A percentile compares a stretch with the other conserved stretches of the same genome.
phyloP scores from a whole-genome alignment of 1,140 invertebrate genomes.

The Protaetia brevitarsis region DNA sequence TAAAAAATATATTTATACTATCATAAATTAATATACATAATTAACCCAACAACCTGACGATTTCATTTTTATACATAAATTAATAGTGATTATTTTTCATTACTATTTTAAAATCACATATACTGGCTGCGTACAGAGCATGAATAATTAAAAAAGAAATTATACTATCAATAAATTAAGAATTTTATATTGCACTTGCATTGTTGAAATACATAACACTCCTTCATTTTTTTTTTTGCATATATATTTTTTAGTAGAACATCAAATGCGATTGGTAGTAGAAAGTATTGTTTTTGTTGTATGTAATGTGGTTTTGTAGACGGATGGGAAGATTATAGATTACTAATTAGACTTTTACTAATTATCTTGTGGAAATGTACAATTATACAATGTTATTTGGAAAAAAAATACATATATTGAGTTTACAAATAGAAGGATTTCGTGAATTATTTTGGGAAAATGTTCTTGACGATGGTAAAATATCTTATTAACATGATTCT shows the following conservation, averaged over 20 bases:
- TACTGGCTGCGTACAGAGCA: background rate
- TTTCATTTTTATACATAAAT: background rate
- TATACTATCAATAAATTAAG: background rate
- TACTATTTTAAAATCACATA: background rate
- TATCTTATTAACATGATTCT: no score
- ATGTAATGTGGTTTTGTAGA: background rate
- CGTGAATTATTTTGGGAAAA: no score
- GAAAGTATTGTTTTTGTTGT: no score
- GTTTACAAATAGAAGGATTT: background rate
- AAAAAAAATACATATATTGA: no score
- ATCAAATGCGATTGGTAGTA: no score
- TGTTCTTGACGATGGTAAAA: no score
- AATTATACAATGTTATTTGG: constrained; percentile 7
- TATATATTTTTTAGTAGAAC: background rate
- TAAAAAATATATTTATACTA: background rate
- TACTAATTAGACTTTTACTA: background rate
- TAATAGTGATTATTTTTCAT: background rate
- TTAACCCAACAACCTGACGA: constrained; percentile 11
- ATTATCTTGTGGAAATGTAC: constrained; percentile 6
- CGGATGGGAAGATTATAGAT: background rate
- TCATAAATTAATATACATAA: background rate
- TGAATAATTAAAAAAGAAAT: background rate
- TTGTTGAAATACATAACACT: background rate
- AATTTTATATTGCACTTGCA: background rate
- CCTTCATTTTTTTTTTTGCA: background rate